Evolutionary conservation across 2,113 vertebrate genomes (phyloP).

Genomic region (Eubucco bourcierii): DNA sequence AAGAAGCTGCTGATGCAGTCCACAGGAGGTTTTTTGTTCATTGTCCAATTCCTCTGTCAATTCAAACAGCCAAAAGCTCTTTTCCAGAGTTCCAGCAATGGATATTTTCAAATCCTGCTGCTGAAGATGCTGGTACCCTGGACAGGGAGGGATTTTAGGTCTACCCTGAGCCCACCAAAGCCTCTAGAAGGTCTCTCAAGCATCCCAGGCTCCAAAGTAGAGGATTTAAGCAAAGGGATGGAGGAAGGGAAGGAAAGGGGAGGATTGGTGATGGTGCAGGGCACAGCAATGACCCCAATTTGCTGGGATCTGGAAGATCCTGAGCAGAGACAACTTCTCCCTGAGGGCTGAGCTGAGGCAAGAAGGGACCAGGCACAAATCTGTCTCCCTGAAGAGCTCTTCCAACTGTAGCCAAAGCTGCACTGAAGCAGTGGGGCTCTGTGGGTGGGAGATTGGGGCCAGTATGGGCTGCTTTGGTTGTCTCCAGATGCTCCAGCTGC

Average conservation of each 20-base stretch:
- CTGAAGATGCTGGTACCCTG: fast-evolving
- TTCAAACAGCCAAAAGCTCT: neutral
- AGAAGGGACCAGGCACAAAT: fast-evolving
- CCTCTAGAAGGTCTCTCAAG: fast-evolving
- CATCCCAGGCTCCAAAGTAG: neutral
- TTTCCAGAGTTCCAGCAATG: neutral
- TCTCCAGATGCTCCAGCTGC: neutral
- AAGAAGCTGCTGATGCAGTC: neutral
- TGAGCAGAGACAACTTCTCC: neutral
- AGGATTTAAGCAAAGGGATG: neutral
- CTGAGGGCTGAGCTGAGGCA: fast-evolving
- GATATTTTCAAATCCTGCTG: neutral
- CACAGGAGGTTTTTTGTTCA: fast-evolving
- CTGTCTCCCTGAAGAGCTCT: neutral
- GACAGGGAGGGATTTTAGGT: fast-evolving
- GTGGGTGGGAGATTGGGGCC: neutral
- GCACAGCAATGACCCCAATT: fast-evolving
- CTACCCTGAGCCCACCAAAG: neutral
- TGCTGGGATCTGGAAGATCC: neutral
- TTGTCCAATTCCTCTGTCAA: neutral
- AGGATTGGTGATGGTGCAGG: fast-evolving
- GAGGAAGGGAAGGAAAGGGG: neutral
- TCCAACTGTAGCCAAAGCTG: fast-evolving
- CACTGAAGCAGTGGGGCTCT: neutral
- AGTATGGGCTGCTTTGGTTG: fast-evolving